Base-by-base conservation (phyloP, 2,888 invertebrate species). In the Scaptomyza flava region DNA sequence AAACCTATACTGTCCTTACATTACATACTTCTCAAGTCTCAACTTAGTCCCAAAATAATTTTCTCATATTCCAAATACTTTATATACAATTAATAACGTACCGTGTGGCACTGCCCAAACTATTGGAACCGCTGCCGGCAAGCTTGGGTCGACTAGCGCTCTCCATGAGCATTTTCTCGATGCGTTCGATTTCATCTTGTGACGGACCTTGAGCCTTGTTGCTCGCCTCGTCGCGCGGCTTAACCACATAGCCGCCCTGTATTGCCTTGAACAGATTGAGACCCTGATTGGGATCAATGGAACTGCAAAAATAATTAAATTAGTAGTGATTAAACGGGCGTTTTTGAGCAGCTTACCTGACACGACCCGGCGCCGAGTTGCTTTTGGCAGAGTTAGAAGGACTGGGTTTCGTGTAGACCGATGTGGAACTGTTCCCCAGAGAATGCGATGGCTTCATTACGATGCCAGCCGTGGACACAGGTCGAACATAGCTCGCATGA, bases 191-290 rank as follows among this genome's bases (percentile, higher is more conserved):
- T 86, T 94, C 94, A 76, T 93, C 93, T 45, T 92, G 91, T 7
- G 93, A 93, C n/a, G 94, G 93, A 27, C 94, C 94, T 90, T 94
- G 94, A 2, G 94, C 95, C 89, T 94, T 94, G 54, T 94, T 93
- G 87, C 93, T 94, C 80, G 94, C 94, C 89, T 95, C 95, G 89
- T 96, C 96, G 65, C 93, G 93, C 8, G 94, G 93, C 76, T 94
- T 94, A 6, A 94, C 94, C 38, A 94, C 93, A 90, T 94, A 94
- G 52, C 94, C 93, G 2, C 95, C 96, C 94, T 92, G 91, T 53
- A 91, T 92, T 45, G 92, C 92, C 83, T 92, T 92, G 65, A 90
- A 91, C 30, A 92, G 81, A 87, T 92, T 92, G 31, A 92, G 87
- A 34, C 92, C 90, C 79, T 92, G 91, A 69, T 89, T 91, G 33